phyloP scores from a whole-genome alignment of 2,797 vertebrate species.

The Tympanoctomys barrerae region DNA sequence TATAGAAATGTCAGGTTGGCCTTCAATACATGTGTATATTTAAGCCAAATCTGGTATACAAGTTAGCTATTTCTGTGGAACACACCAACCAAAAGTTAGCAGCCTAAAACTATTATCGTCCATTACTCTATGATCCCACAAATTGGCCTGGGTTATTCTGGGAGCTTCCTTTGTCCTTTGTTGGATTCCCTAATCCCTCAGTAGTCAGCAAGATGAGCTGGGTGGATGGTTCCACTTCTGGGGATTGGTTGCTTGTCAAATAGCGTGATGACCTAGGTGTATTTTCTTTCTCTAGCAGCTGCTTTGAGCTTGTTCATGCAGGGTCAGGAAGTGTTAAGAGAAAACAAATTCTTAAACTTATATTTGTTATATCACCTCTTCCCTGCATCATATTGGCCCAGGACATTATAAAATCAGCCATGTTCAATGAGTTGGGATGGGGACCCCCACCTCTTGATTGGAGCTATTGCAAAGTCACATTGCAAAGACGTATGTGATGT shows the following conservation, averaged over 20 bases:
- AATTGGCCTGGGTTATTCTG: not conserved
- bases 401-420: not conserved
- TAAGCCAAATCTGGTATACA: not conserved
- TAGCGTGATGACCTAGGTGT: not conserved
- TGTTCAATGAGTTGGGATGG: not conserved
- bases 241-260: not conserved
- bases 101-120: not conserved
- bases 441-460: not conserved
- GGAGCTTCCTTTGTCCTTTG: not conserved
- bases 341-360: constrained; percentile 15
- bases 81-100: not conserved
- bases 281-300: not conserved
- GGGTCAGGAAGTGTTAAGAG: not conserved
- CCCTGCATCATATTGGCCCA: not conserved
- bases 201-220: not conserved
- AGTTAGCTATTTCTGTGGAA: constrained; percentile 19
- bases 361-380: not conserved
- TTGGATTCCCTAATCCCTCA: not conserved
- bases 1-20: not conserved
- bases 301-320: not conserved
- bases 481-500: not conserved
- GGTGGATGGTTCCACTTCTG: not conserved
- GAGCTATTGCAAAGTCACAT: constrained; percentile 9
- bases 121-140: not conserved
- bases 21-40: not conserved